Percentiles rank a stretch among this genome's conserved stretches.
Conservation (phyloP, 2,888 invertebrate species). For the Pogonocherus hispidulus region DNA sequence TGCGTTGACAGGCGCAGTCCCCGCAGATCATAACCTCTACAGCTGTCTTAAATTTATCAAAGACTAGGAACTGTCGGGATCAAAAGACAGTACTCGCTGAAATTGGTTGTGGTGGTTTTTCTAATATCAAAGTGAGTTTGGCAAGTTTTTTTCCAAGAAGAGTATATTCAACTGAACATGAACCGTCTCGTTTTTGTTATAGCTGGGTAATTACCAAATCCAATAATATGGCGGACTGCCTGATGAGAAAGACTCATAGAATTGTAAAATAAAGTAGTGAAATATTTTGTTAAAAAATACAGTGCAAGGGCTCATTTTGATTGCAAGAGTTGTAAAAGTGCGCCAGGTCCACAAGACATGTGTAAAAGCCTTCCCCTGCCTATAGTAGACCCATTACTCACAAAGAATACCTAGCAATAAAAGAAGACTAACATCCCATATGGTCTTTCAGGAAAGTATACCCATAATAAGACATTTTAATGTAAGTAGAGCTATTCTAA, state of each 20-base stretch:
- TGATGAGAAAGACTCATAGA: neutral
- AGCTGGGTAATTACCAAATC: neutral
- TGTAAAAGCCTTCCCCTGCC: conserved; percentile 47
- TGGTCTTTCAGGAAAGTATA: conserved; percentile 67
- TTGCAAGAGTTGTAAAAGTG: conserved; percentile 29
- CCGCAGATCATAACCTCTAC: conserved; percentile 42
- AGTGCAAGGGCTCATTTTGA: neutral
- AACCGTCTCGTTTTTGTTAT: neutral
- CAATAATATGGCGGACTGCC: conserved; percentile 5
- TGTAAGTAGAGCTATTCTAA: conserved; percentile 63
- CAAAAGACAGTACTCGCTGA: conserved; percentile 10
- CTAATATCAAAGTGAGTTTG: neutral
- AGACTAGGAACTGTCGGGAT: conserved; percentile 11
- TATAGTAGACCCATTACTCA: neutral
- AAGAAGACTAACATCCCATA: conserved; percentile 67
- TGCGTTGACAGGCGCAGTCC: conserved; percentile 34
- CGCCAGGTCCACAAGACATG: conserved; percentile 59
- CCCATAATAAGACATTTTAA: conserved; percentile 67
- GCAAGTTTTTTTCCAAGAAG: neutral
- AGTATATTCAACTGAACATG: neutral
- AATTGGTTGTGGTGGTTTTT: conserved; percentile 6
- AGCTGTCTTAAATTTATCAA: neutral
- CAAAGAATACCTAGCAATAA: conserved; percentile 65
- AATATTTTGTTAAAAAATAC: neutral
- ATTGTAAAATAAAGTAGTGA: neutral